Conservation (phyloP, 2,797 vertebrate genomes). For the Spheniscus humboldti region DNA sequence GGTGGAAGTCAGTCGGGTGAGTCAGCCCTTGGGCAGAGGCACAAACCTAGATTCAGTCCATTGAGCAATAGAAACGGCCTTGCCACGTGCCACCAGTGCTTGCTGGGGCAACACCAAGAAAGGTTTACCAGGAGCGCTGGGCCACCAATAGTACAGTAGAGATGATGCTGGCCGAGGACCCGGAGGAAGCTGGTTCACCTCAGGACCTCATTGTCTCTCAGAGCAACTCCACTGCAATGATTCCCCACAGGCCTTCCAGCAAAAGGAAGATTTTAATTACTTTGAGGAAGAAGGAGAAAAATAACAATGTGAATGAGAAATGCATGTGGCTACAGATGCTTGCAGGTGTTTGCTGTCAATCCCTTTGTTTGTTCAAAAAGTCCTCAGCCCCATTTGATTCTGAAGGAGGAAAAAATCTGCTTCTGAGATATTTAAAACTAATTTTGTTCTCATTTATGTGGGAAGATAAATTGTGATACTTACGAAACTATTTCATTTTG, state of each 20-base stretch:
- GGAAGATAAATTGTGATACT: not conserved
- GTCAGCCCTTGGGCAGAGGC: not conserved
- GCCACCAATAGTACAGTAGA: accelerated
- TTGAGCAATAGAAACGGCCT: not conserved
- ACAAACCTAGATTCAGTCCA: not conserved
- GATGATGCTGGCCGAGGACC: not conserved
- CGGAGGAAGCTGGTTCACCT: not conserved
- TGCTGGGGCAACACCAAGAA: not conserved
- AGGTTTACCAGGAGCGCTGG: not conserved
- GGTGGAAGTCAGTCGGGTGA: not conserved
- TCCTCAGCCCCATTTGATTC: not conserved
- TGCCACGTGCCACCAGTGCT: not conserved
- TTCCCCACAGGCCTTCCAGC: not conserved
- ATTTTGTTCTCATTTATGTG: conserved; percentile 12
- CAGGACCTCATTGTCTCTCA: not conserved
- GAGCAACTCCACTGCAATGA: not conserved
- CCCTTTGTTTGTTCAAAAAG: not conserved
- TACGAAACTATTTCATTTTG: not conserved
- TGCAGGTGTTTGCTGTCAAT: not conserved
- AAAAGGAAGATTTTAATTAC: not conserved
- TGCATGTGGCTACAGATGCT: not conserved
- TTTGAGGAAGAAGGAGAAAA: not conserved
- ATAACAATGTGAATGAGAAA: conserved; percentile 3
- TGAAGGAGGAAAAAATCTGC: not conserved
- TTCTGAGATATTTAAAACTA: not conserved